Conservation (phyloP, 1,140 invertebrate genomes). For the Planococcus citri region DNA sequence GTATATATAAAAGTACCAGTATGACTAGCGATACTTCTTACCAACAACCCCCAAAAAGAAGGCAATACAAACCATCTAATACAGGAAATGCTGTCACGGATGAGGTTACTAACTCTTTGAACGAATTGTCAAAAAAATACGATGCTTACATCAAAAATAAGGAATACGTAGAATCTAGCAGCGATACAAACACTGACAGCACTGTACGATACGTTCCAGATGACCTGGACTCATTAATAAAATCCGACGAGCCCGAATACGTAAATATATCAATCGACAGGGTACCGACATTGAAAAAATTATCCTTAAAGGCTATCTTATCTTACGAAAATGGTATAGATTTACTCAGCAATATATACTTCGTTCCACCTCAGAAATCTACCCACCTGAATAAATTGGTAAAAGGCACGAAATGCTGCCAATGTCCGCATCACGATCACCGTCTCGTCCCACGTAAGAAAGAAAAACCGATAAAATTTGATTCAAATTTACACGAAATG, state of each 20-base stretch:
- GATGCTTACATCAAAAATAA: constrained; percentile 4
- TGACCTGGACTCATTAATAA: neutral
- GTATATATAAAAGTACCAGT: neutral
- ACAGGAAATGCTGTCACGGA: neutral
- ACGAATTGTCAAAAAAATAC: neutral
- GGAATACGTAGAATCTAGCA: neutral
- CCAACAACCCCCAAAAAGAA: neutral
- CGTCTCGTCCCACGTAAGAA: neutral
- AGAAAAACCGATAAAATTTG: neutral
- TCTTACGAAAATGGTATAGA: neutral
- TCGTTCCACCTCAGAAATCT: constrained; percentile 39
- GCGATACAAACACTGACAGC: constrained; percentile 4
- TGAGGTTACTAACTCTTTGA: neutral
- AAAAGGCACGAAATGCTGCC: neutral
- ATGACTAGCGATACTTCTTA: neutral
- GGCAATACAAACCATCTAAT: neutral
- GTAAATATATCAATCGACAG: neutral
- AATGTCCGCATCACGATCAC: neutral
- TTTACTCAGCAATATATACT: constrained; percentile 9
- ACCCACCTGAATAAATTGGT: constrained; percentile 32
- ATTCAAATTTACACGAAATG: constrained; percentile 43
- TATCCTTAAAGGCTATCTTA: neutral
- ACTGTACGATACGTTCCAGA: neutral
- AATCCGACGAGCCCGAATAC: neutral
- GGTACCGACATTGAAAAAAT: neutral